Conservation (phyloP, 2,888 invertebrate species). For the Acrobasis suavella region DNA sequence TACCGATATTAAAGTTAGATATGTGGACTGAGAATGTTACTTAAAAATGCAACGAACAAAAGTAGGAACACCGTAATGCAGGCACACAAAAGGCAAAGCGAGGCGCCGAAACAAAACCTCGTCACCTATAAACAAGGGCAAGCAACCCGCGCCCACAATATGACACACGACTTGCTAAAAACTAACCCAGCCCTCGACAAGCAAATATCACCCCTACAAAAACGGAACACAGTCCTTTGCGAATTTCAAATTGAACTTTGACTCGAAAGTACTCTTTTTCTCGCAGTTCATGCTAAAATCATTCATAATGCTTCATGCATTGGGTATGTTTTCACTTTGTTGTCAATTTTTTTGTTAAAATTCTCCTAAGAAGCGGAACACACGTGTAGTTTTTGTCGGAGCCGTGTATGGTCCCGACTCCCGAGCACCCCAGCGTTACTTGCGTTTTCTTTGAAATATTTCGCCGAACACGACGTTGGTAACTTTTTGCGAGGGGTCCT, state of each 20-base stretch:
- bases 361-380: slow-evolving; percentile 44
- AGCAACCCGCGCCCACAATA: slow-evolving; percentile 51
- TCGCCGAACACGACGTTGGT: neutral
- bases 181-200: slow-evolving; percentile 35
- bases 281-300: neutral
- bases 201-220: slow-evolving; percentile 33
- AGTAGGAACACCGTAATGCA: slow-evolving; percentile 16
- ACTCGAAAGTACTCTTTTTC: slow-evolving; percentile 34
- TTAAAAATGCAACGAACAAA: slow-evolving; percentile 6
- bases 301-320: neutral
- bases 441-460: slow-evolving; percentile 56
- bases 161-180: slow-evolving; percentile 60
- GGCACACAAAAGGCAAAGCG: slow-evolving; percentile 22
- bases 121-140: slow-evolving; percentile 57
- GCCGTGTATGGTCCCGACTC: slow-evolving; percentile 42
- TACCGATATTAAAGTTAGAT: too few species aligned
- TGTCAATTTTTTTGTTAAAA: slow-evolving; percentile 48
- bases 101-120: slow-evolving; percentile 46
- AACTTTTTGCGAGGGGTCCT: slow-evolving; percentile 14
- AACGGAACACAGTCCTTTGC: slow-evolving; percentile 34
- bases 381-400: slow-evolving; percentile 63
- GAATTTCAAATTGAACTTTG: slow-evolving; percentile 56
- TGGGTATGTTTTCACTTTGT: neutral
- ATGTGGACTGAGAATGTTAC: too few species aligned
- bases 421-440: slow-evolving; percentile 44